Base-by-base conservation (phyloP, 2,113 vertebrate genomes). In the Chloebia gouldiae region DNA sequence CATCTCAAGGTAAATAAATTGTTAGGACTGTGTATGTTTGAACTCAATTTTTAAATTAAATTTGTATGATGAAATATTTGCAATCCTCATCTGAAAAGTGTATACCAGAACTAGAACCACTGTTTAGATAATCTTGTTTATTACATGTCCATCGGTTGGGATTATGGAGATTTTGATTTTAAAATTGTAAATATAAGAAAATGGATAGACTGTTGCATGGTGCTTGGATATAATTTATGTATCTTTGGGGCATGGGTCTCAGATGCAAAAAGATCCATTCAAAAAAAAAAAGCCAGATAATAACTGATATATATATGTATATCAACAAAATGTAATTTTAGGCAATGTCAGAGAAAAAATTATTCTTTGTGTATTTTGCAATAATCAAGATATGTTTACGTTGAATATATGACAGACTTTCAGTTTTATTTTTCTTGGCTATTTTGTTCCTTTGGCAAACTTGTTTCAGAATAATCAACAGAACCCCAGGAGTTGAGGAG, bases 351-450 rank as follows among this genome's bases (percentile, higher is more conserved):
- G 39, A 87, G n/a, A 59, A 37, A 88, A 85, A 91, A 65, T 4
- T 49, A 54, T 80, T 18, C 85, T 64, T 82, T 13, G 2, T 86
- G 27, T 50, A 50, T 93, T 88, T 93, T 77, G 39, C 53, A 81
- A 42, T 87, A 81, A 78, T 49, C 30, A 79, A 54, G 51, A 47
- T 70, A 44, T 12, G 23, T 4, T 86, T 13, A 18, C 0, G 1
- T 12, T 92, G n/a, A 66, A 28, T 71, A 19, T 77, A 64, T 75
- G 61, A 49, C 42, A 83, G 47, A 63, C 35, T 83, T 90, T 35
- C 8, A 6, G 33, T 51, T 92, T 88, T 94, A 68, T 81, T 95
- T 94, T 71, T 88, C 69, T 81, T 94, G 64, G 60, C 72, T 68
- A 13, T 69, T 64, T 22, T 88, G 39, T 56, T 79, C 11, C 39